phyloP scores from a whole-genome alignment of 2,797 vertebrate species.

The Zalophus californianus region DNA sequence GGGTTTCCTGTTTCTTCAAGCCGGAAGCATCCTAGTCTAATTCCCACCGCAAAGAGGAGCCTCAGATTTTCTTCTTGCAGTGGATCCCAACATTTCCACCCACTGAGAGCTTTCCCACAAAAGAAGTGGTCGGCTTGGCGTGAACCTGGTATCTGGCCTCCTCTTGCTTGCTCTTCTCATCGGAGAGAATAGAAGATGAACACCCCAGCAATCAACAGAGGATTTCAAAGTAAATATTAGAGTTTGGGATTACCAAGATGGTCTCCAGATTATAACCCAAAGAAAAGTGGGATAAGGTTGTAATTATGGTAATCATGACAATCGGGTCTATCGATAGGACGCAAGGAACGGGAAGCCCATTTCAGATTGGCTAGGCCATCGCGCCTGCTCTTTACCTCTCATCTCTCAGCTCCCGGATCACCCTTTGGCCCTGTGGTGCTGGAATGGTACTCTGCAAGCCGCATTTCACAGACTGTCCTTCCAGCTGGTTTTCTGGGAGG shows the following conservation, averaged over 20 bases:
- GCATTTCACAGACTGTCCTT: background rate
- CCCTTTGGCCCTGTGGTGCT: background rate
- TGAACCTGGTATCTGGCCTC: background rate
- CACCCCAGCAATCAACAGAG: background rate
- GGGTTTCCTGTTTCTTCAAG: background rate
- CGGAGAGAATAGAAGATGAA: background rate
- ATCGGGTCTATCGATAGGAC: background rate
- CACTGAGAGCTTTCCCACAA: background rate
- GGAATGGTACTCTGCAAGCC: background rate
- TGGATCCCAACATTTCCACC: background rate
- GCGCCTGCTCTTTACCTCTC: background rate
- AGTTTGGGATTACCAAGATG: background rate
- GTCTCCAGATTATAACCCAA: background rate
- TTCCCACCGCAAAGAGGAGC: background rate
- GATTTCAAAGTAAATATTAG: background rate
- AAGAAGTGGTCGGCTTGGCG: background rate
- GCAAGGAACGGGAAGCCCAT: background rate
- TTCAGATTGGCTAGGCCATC: too few species aligned
- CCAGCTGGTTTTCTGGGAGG: background rate
- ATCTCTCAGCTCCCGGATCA: background rate
- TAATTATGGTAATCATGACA: background rate
- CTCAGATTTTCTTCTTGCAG: background rate
- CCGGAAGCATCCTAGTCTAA: background rate
- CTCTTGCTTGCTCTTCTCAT: background rate
- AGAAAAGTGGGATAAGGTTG: background rate